A percentile compares a stretch with the other conserved stretches of the same genome.
phyloP scores from a whole-genome alignment of 2,888 invertebrate genomes.

The Lochmaea capreae region DNA sequence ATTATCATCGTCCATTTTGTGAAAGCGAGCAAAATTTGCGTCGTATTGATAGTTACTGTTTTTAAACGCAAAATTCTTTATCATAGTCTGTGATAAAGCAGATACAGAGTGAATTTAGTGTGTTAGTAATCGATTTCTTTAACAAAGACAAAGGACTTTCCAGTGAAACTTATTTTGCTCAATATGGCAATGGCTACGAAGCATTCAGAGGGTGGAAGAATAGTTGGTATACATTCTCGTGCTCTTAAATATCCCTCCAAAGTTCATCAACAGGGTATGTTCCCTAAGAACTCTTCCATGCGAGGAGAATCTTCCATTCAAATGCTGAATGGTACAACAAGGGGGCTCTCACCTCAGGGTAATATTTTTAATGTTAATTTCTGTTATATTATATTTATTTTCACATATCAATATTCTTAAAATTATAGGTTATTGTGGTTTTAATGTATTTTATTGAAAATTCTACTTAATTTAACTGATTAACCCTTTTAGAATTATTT shows the following conservation, averaged over 20 bases:
- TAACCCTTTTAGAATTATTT: too few relatives aligned
- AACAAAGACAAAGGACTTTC: constrained; percentile 44
- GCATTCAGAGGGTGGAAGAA: constrained; percentile 54
- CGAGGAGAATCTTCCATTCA: constrained; percentile 42
- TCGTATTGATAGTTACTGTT: constrained; percentile 50
- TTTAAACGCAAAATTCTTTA: constrained; percentile 61
- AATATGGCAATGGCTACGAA: constrained; percentile 59
- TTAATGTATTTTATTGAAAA: background rate
- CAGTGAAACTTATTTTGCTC: constrained; percentile 39
- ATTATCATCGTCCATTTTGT: constrained; percentile 64
- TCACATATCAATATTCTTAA: background rate
- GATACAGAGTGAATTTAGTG: constrained; percentile 37
- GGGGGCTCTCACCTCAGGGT: constrained; percentile 43
- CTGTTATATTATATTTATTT: background rate
- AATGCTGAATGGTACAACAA: constrained; percentile 50
- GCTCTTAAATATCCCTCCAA: constrained; percentile 38
- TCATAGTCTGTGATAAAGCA: constrained; percentile 61
- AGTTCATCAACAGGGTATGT: constrained; percentile 42
- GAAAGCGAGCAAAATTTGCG: constrained; percentile 58
- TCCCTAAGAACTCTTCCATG: constrained; percentile 43
- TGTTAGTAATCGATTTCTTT: constrained; percentile 31
- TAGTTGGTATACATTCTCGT: constrained; percentile 42
- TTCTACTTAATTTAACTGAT: too few relatives aligned
- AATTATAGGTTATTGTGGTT: background rate
- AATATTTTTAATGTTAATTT: constrained; percentile 7